A percentile compares a stretch with the other conserved stretches of the same genome.
Evolutionary conservation across 2,113 vertebrate species (phyloP).

Genomic region (Bos taurus): DNA sequence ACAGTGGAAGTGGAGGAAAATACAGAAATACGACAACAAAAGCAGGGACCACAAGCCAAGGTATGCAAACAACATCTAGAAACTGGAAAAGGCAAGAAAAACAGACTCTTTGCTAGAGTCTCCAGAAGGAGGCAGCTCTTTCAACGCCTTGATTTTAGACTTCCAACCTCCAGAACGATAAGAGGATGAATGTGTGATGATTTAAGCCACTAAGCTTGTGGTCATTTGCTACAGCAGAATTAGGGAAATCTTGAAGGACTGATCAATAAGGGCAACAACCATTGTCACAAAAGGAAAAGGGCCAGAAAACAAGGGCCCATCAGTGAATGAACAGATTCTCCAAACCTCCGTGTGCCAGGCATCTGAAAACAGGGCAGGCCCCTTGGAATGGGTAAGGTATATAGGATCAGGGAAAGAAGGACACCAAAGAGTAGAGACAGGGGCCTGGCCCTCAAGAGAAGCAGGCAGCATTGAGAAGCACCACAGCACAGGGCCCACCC

Average conservation of each 20-base stretch:
- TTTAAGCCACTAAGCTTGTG: not conserved
- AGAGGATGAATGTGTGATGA: not conserved
- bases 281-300: not conserved
- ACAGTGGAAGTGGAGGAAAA: not conserved
- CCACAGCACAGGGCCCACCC: not conserved
- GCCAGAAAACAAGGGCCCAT: not conserved
- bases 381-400: no score
- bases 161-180: not conserved
- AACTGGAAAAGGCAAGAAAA: not conserved
- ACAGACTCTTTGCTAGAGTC: not conserved
- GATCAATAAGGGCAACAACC: not conserved
- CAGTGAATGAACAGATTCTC: not conserved
- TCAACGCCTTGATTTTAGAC: not conserved
- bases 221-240: not conserved
- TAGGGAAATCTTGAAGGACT: not conserved
- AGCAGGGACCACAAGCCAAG: not conserved
- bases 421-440: not conserved
- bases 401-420: not conserved
- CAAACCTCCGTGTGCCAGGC: not conserved
- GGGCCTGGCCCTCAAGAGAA: not conserved
- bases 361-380: not conserved
- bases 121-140: not conserved
- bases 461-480: not conserved
- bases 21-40: not conserved
- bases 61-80: not conserved